Conservation (phyloP, 2,113 vertebrate genomes). For the Burhinus oedicnemus region DNA sequence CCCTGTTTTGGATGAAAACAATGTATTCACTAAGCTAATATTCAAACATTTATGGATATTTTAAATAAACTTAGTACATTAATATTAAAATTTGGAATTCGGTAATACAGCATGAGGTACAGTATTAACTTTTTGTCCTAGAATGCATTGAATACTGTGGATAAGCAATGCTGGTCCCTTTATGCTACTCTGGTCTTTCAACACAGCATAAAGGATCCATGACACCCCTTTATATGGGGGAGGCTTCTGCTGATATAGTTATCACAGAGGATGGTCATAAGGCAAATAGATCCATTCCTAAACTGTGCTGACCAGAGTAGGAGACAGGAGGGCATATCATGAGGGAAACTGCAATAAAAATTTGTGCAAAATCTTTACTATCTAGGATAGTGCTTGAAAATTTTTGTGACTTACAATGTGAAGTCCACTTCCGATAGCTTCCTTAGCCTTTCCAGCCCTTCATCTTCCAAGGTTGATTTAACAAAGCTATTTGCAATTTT, state of each 20-base stretch:
- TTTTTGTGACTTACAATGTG: not conserved
- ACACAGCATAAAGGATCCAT: slow-evolving; percentile 69
- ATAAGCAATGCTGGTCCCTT: slow-evolving; percentile 65
- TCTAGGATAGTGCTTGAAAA: not conserved
- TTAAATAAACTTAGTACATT: slow-evolving; percentile 20
- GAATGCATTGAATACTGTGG: slow-evolving; percentile 27
- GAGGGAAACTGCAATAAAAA: not conserved
- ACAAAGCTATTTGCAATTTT: not conserved
- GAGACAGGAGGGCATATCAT: not conserved
- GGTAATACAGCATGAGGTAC: not conserved
- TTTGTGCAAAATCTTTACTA: not conserved
- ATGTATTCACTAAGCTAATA: not conserved
- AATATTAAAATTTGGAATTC: not conserved
- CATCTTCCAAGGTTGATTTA: not conserved
- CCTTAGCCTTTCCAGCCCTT: not conserved
- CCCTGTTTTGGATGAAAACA: not conserved
- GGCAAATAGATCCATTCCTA: not conserved
- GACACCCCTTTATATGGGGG: not conserved
- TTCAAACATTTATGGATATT: not conserved
- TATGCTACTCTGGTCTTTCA: slow-evolving; percentile 69
- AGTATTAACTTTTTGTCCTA: slow-evolving; percentile 19
- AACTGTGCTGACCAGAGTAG: not conserved
- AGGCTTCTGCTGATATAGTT: not conserved
- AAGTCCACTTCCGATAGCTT: not conserved
- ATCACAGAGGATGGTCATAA: not conserved